Evolutionary conservation across 2,113 vertebrate species (phyloP).

Genomic region (Chiloscyllium plagiosum): DNA sequence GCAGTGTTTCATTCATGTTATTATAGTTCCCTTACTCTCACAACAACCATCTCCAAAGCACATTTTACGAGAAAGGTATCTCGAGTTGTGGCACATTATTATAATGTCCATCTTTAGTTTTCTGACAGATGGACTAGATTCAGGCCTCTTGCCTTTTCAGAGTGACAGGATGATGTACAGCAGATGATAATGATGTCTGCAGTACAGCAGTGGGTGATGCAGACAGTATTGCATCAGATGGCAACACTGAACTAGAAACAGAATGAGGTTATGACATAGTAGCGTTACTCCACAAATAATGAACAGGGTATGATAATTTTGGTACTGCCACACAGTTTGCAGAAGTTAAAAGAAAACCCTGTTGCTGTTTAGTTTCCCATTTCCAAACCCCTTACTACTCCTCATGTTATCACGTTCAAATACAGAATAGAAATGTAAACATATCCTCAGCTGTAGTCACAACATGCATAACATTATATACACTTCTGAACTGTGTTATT

Average conservation of each 20-base stretch:
- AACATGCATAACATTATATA: not conserved
- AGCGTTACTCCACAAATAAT: not conserved
- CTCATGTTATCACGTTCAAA: not conserved
- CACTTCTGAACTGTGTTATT: not conserved
- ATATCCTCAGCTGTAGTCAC: not conserved
- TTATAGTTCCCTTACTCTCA: not conserved
- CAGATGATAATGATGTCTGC: not conserved
- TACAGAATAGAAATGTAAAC: not conserved
- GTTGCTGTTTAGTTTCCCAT: not conserved
- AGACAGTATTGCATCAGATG: conserved; percentile 11
- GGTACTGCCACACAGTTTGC: not conserved
- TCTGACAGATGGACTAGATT: not conserved
- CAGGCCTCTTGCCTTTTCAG: not conserved
- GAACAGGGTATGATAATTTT: not conserved
- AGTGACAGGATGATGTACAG: not conserved
- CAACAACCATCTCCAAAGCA: not conserved
- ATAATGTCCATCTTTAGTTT: not conserved
- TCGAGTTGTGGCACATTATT: not conserved
- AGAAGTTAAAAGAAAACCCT: not conserved
- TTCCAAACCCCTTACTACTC: too few species aligned
- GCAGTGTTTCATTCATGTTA: not conserved
- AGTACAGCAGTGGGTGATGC: not conserved
- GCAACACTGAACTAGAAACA: not conserved
- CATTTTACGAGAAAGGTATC: not conserved
- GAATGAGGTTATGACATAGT: not conserved